Evolutionary conservation across 2,888 invertebrate genomes (phyloP).

Genomic region (Polydrusus cervinus): DNA sequence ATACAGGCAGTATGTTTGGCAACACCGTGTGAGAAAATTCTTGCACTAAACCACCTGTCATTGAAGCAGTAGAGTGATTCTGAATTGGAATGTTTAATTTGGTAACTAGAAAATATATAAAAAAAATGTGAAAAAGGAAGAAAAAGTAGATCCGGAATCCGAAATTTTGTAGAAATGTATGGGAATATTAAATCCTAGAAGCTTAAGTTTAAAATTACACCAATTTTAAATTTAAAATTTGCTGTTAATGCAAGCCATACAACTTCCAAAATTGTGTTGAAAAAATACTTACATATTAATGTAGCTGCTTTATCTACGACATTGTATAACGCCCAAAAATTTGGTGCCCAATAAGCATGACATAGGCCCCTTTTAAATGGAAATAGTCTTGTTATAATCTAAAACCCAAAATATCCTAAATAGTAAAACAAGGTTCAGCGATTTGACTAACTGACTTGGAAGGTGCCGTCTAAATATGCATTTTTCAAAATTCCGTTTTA

Average conservation of each 20-base stretch:
- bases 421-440: not conserved
- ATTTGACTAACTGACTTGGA: too few relatives aligned
- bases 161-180: too few relatives aligned
- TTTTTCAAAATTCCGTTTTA: too few relatives aligned
- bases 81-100: constrained; percentile 66
- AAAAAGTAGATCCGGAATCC: not conserved
- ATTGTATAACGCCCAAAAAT: constrained; percentile 98
- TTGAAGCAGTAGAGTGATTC: constrained; percentile 74
- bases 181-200: too few relatives aligned
- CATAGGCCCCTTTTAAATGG: constrained; percentile 97
- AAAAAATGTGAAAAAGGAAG: not conserved
- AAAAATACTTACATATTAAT: constrained; percentile 68
- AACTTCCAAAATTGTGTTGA: too few relatives aligned
- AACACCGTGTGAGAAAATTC: constrained; percentile 88
- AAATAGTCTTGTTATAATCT: constrained; percentile 88
- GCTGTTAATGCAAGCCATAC: too few relatives aligned
- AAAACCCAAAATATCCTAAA: constrained; percentile 60
- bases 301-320: constrained; percentile 82
- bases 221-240: too few relatives aligned
- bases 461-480: too few relatives aligned
- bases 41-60: constrained; percentile 96
- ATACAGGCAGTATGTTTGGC: constrained; percentile 84
- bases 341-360: constrained; percentile 99
- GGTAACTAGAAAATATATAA: constrained; percentile 68
- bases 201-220: too few relatives aligned